These are phyloP conservation scores for Engraulis encrasicolus DNA, from an alignment of 2,113 vertebrate genomes.

Conservation along the genomic window DNA sequence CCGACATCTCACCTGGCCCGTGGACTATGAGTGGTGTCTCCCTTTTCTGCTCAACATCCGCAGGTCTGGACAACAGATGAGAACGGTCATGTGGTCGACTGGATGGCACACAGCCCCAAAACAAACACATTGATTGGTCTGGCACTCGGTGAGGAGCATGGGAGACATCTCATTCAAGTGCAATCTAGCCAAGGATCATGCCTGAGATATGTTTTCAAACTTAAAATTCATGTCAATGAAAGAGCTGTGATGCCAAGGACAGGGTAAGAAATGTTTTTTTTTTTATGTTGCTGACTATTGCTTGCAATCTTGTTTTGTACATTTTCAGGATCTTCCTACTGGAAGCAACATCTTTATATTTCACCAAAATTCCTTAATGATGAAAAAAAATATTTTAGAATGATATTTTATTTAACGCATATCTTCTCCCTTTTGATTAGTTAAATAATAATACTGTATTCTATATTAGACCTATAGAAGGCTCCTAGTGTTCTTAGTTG, in stretches of 20 bases:
- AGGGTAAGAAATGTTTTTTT: background rate
- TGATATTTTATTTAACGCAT: too few species aligned
- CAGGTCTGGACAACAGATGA: constrained; percentile 58
- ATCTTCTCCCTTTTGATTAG: too few species aligned
- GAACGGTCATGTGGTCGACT: constrained; percentile 51
- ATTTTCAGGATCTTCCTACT: background rate
- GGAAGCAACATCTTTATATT: background rate
- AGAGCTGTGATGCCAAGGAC: background rate
- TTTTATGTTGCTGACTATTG: background rate
- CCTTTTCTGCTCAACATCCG: background rate
- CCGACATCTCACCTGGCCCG: too few species aligned
- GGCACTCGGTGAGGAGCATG: constrained; percentile 48
- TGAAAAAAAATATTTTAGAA: too few species aligned
- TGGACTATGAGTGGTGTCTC: too few species aligned
- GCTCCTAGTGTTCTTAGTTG: too few species aligned
- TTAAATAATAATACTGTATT: too few species aligned
- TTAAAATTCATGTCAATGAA: constrained; percentile 24
- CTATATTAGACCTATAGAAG: too few species aligned
- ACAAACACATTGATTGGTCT: constrained; percentile 48
- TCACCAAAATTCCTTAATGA: background rate
- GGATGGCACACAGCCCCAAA: constrained; percentile 53
- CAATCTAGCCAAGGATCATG: background rate
- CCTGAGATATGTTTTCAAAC: background rate
- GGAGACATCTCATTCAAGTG: constrained; percentile 43
- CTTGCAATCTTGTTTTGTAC: background rate